A percentile compares a stretch with the other conserved stretches of the same genome.
phyloP scores from a whole-genome alignment of 2,113 vertebrate species.

The Lophochroa leadbeateri region DNA sequence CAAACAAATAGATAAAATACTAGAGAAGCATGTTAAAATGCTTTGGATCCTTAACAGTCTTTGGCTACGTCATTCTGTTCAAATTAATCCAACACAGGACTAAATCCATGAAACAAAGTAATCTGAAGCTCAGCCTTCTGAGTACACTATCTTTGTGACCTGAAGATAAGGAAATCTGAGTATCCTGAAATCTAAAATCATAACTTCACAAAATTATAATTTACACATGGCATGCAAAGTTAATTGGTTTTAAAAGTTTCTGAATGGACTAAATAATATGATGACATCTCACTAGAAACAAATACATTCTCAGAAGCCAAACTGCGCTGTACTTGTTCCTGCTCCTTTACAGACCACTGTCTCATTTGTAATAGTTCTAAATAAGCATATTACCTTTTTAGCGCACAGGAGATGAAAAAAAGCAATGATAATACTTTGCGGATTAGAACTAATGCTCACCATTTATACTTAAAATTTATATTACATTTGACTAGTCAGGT shows the following conservation, averaged over 20 bases:
- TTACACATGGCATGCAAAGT: background rate
- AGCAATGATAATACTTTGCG: fast-evolving
- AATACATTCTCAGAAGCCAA: background rate
- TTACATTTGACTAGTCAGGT: background rate
- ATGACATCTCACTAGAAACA: background rate
- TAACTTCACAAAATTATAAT: background rate
- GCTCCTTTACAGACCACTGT: background rate
- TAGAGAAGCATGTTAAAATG: background rate
- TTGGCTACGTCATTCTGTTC: background rate
- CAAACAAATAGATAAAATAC: background rate
- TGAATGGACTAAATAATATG: background rate
- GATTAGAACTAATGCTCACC: background rate
- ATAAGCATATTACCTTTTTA: background rate
- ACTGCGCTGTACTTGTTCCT: background rate
- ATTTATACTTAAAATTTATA: background rate
- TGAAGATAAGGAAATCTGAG: background rate
- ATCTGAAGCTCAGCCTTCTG: background rate
- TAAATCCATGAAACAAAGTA: background rate
- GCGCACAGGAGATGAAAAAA: background rate
- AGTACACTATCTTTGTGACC: background rate
- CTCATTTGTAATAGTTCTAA: background rate
- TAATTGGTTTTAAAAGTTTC: background rate
- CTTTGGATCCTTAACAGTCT: background rate
- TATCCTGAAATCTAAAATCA: background rate
- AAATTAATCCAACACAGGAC: background rate